A percentile compares a stretch with the other conserved stretches of the same genome.
These are phyloP conservation scores for Campoplex nolae DNA, from an alignment of 2,888 invertebrate genomes.

Conservation along the genomic window DNA sequence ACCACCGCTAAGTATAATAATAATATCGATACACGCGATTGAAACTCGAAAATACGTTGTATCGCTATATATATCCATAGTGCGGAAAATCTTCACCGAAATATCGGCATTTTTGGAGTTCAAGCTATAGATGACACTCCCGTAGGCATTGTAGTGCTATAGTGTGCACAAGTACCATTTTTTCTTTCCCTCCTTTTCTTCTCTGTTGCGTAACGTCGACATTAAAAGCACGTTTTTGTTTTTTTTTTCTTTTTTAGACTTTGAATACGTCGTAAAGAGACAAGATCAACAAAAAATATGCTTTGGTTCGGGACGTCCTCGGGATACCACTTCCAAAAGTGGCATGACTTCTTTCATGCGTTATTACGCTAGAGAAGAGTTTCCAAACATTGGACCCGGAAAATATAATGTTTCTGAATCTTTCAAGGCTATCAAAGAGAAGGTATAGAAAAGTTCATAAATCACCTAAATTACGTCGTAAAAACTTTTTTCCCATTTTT, in stretches of 20 bases:
- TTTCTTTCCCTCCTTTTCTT: neutral
- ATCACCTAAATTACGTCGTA: neutral
- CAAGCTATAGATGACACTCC: constrained; percentile 34
- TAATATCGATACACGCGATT: constrained; percentile 67
- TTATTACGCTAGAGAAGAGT: constrained; percentile 74
- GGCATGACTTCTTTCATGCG: constrained; percentile 78
- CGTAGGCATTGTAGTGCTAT: constrained; percentile 39
- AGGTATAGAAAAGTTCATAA: constrained; percentile 68
- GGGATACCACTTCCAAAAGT: constrained; percentile 75
- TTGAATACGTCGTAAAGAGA: constrained; percentile 77
- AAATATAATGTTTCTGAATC: constrained; percentile 76
- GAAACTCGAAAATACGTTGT: constrained; percentile 44
- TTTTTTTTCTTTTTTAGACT: constrained; percentile 69
- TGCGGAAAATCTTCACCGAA: neutral
- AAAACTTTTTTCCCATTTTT: too few species aligned
- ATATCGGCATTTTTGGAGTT: constrained; percentile 43
- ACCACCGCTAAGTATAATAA: constrained; percentile 37
- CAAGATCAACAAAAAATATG: constrained; percentile 78
- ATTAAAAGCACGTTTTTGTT: neutral
- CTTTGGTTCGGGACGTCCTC: constrained; percentile 78
- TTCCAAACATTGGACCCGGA: constrained; percentile 76
- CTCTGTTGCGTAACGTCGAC: neutral
- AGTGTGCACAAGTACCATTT: constrained; percentile 14
- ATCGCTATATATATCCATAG: neutral
- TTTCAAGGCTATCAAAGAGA: constrained; percentile 75